Conservation (phyloP, 1,140 invertebrate species). For the Diprion similis region DNA sequence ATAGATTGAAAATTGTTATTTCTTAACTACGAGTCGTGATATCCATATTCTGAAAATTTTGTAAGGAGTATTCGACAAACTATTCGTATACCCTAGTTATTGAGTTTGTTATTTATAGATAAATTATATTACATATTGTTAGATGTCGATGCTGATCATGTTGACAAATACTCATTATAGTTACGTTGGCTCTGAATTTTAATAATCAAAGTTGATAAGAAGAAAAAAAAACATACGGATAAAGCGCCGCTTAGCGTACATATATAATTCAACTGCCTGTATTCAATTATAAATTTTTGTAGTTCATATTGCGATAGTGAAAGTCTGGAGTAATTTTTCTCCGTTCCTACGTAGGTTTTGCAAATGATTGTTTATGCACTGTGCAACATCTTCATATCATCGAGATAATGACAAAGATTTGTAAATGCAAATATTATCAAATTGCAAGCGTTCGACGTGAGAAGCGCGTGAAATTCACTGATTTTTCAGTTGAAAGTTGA, state of each 20-base stretch:
- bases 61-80: too few species aligned
- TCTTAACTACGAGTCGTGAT: too few species aligned
- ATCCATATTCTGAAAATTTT: too few species aligned
- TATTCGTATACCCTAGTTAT: background rate
- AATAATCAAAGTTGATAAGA: background rate
- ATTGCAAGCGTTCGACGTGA: background rate
- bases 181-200: slow-evolving; percentile 6
- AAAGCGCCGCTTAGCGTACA: background rate
- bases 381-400: too few species aligned
- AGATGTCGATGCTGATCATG: background rate
- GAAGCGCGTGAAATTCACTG: slow-evolving; percentile 20
- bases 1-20: too few species aligned
- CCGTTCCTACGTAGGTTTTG: too few species aligned
- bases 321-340: too few species aligned
- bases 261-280: background rate
- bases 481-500: slow-evolving; percentile 31
- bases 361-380: too few species aligned
- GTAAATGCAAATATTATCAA: background rate
- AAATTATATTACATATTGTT: slow-evolving; percentile 1
- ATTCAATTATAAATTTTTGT: background rate
- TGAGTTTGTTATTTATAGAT: background rate
- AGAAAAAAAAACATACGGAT: too few species aligned
- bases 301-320: background rate
- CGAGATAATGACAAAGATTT: too few species aligned
- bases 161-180: background rate